Base-by-base conservation (phyloP, 53 echinoderm and acorn worm species). In the Echinometra lucunter region DNA sequence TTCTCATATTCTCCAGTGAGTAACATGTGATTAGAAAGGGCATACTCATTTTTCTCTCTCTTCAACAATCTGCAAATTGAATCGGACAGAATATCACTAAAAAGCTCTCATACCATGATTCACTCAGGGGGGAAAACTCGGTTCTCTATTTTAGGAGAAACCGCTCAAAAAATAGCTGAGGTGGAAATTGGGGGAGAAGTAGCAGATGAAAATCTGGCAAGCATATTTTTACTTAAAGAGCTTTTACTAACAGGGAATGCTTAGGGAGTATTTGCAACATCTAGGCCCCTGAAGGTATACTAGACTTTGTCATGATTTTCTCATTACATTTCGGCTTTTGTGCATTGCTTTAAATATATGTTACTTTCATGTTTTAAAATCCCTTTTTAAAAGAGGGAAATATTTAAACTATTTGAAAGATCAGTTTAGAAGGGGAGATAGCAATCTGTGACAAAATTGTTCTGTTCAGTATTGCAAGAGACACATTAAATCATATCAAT, bases 121-220 rank as follows among this genome's bases (percentile, higher is more conserved):
- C 85, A 85, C 28, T 2, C 27, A 8, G 2, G 49, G n/a, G 44
- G 85, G 53, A 49, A 85, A 85, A 85, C 47, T 49, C 28, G 27
- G 3, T 16, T 1, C 11, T 49, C 85, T 85, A 85, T 85, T 85
- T 85, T 85, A 18, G 28, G 85, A 16, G 0, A 28, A 49, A 49
- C 10, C 13, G n/a, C 45, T 27, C 47, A 28, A 10, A 49, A 85
- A 85, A 47, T 85, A 85, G 85, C 85, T 3, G 49, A 85, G 49
- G 49, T 45, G 85, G 85, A 85, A 85, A 85, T 85, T 85, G 30
- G 49, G 28, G n/a, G 49, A 85, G 85, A 85, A 49, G 47, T 49
- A 17, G 8, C 47, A 85, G 85, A 85, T 85, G 85, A 45, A 85
- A 85, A 85, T 49, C 53, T 85, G 45, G 85, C 78, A 3, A 78